Conservation (phyloP, 2,113 vertebrate species). For the Oreochromis spilurus region DNA sequence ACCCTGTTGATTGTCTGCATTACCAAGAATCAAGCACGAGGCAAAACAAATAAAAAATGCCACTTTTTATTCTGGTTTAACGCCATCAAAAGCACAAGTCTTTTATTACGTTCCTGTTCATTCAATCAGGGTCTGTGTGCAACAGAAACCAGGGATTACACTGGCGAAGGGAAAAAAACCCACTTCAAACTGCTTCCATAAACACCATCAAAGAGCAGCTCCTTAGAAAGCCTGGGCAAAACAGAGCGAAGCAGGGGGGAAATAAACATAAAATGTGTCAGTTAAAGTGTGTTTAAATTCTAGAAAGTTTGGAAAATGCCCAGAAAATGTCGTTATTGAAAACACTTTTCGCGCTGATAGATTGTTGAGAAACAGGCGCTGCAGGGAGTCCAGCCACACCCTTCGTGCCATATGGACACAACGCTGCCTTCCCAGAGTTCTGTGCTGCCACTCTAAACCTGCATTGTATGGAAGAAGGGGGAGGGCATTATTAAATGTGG, state of each 20-base stretch:
- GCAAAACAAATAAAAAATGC: constrained; percentile 71
- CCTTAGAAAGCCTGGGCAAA: constrained; percentile 19
- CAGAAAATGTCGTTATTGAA: background rate
- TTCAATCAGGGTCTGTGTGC: constrained; percentile 41
- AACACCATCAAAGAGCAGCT: constrained; percentile 48
- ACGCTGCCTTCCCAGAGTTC: constrained; percentile 14
- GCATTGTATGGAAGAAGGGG: background rate
- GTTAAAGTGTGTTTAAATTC: background rate
- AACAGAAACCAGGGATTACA: constrained; percentile 58
- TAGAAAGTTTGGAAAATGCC: constrained; percentile 19
- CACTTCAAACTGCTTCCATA: constrained; percentile 42
- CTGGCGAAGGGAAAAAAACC: constrained; percentile 10
- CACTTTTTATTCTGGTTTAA: constrained; percentile 71
- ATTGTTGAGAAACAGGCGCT: background rate
- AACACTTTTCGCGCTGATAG: background rate
- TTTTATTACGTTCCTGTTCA: constrained; percentile 58
- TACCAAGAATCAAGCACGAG: constrained; percentile 62
- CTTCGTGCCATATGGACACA: background rate
- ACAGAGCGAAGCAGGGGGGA: background rate
- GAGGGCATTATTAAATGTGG: constrained; percentile 63
- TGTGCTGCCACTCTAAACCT: background rate
- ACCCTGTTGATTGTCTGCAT: constrained; percentile 72
- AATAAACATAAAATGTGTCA: constrained; percentile 26
- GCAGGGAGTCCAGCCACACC: constrained; percentile 15
- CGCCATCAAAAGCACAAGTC: constrained; percentile 59